Evolutionary conservation across 2,797 vertebrate genomes (phyloP).

Genomic region (Tokudaia muenninki): DNA sequence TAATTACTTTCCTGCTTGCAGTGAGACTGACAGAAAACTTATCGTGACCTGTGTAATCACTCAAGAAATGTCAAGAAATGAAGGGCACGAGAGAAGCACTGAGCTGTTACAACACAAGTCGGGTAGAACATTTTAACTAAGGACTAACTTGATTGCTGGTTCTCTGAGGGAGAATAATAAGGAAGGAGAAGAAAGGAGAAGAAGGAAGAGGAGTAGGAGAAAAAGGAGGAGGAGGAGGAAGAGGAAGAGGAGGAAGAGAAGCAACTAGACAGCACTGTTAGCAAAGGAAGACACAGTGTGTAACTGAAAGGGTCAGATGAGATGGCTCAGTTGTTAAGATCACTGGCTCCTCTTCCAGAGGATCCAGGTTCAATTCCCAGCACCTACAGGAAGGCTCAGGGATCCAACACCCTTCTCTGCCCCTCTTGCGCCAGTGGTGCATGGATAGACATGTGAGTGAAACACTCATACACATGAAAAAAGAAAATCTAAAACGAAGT

Average conservation of each 20-base stretch:
- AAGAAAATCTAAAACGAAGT: not conserved
- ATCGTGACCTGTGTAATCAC: not conserved
- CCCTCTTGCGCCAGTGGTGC: not conserved
- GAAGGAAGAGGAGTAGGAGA: not conserved
- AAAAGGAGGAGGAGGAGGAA: no score
- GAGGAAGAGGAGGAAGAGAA: not conserved
- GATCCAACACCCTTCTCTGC: not conserved
- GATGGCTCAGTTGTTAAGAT: not conserved
- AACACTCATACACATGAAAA: not conserved
- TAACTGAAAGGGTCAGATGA: not conserved
- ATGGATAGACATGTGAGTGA: not conserved
- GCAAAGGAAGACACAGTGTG: not conserved
- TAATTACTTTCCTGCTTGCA: not conserved
- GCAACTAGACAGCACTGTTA: not conserved
- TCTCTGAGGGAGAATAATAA: not conserved
- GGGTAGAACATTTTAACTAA: not conserved
- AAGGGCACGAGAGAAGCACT: not conserved
- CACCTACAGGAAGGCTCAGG: not conserved
- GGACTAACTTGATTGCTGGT: not conserved
- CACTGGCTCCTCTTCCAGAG: not conserved
- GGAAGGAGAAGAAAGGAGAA: not conserved
- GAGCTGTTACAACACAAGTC: rapidly evolving
- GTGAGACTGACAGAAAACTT: not conserved
- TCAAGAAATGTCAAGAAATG: not conserved
- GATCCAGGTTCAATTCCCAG: not conserved